Evolutionary conservation across 1,140 invertebrate genomes (phyloP).

Genomic region (Vanessa tameamea): DNA sequence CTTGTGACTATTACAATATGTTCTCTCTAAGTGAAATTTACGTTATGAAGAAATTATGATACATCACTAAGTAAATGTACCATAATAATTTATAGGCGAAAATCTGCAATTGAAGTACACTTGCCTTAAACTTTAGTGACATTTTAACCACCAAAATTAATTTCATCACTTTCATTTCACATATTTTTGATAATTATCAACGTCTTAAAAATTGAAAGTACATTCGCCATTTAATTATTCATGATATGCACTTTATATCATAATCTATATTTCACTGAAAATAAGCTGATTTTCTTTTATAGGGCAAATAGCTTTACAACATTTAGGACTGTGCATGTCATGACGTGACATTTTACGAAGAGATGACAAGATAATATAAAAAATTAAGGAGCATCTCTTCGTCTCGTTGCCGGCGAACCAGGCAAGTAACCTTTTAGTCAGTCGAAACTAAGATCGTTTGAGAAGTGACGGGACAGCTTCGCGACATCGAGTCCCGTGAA

Average conservation of each 20-base stretch:
- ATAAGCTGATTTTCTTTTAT: too few species aligned
- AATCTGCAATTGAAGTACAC: neutral
- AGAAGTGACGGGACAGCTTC: conserved; percentile 73
- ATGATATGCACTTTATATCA: too few species aligned
- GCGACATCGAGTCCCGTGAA: conserved; percentile 73
- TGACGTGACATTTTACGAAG: too few species aligned
- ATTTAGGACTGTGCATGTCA: too few species aligned
- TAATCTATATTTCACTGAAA: too few species aligned
- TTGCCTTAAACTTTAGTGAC: neutral
- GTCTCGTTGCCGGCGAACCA: conserved; percentile 51
- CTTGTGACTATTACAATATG: neutral
- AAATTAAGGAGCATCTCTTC: conserved; percentile 28
- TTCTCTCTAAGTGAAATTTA: neutral
- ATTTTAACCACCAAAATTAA: too few species aligned
- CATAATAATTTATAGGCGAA: neutral
- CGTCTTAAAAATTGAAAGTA: too few species aligned
- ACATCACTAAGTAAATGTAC: neutral
- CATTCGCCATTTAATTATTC: too few species aligned
- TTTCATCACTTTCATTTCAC: too few species aligned
- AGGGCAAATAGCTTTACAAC: too few species aligned
- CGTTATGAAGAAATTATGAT: too few species aligned
- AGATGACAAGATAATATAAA: neutral
- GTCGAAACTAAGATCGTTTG: conserved; percentile 78
- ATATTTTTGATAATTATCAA: too few species aligned
- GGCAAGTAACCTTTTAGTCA: conserved; percentile 79